A percentile compares a stretch with the other conserved stretches of the same genome.
Conservation (phyloP, 1,140 invertebrate species). For the Latrodectus geometricus region DNA sequence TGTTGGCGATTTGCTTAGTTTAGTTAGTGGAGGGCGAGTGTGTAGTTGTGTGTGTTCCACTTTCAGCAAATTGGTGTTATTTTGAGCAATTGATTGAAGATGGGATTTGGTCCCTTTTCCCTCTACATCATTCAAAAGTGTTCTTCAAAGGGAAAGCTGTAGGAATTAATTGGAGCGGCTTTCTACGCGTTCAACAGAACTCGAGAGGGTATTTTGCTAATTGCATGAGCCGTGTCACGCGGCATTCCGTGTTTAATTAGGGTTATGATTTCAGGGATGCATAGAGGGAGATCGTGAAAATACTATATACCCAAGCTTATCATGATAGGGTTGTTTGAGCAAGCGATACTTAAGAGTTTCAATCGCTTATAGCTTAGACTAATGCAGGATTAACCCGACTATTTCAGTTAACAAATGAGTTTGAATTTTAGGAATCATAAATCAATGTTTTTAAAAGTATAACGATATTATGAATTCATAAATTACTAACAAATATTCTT, state of each 20-base stretch:
- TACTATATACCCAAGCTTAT: not conserved
- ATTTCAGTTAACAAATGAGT: no score
- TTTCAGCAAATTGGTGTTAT: slow-evolving; percentile 30
- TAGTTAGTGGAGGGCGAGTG: no score
- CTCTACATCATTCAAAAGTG: not conserved
- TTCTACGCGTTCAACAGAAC: not conserved
- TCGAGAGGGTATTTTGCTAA: not conserved
- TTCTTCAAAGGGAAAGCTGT: not conserved
- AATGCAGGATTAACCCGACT: no score
- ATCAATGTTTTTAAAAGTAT: no score
- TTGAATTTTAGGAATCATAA: no score
- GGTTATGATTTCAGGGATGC: not conserved
- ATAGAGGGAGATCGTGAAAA: not conserved
- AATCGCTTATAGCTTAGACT: no score
- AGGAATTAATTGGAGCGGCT: not conserved
- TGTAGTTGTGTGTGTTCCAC: not conserved
- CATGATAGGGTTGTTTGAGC: not conserved
- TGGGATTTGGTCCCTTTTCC: not conserved
- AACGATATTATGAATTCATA: no score
- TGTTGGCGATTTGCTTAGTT: slow-evolving; percentile 7
- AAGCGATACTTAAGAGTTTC: no score
- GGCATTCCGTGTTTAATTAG: not conserved
- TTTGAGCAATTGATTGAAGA: slow-evolving; percentile 2
- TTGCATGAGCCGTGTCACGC: not conserved
- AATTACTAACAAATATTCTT: no score